phyloP scores from a whole-genome alignment of 2,797 vertebrate genomes.

The Eupleurogrammus muticus region DNA sequence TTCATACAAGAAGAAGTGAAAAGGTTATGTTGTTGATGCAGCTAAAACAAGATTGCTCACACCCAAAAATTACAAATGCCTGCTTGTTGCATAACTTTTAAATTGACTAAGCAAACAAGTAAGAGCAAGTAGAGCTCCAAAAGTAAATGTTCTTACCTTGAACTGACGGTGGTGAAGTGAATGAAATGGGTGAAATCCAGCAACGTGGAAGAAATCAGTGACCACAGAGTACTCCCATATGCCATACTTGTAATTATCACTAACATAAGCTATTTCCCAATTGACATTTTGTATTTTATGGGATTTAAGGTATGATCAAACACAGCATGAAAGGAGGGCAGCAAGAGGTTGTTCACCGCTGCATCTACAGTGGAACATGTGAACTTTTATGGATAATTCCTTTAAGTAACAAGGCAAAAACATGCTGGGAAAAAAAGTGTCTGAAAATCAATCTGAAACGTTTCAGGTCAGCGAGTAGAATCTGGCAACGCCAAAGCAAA shows the following conservation, averaged over 20 bases:
- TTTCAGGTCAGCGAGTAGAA: constrained; percentile 28
- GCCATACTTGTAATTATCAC: constrained; percentile 20
- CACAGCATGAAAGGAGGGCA: neutral
- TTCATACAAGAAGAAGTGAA: neutral
- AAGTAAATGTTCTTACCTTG: constrained; percentile 3
- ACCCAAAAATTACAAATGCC: neutral
- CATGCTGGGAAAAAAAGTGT: constrained; percentile 14
- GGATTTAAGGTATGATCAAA: constrained; percentile 19
- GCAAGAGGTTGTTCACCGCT: neutral
- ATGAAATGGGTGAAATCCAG: neutral
- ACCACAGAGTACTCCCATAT: constrained; percentile 32
- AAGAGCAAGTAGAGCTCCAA: constrained; percentile 2
- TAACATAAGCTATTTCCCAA: constrained; percentile 5
- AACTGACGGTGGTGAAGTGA: neutral
- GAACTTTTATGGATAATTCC: constrained; percentile 10
- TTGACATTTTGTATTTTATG: constrained; percentile 26
- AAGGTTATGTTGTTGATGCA: constrained; percentile 26
- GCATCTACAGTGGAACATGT: neutral
- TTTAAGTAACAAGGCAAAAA: constrained; percentile 26
- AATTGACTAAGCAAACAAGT: constrained; percentile 7
- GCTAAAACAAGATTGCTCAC: constrained; percentile 6
- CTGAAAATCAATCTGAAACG: constrained; percentile 32
- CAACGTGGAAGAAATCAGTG: constrained; percentile 22
- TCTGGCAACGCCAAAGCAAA: constrained; percentile 16
- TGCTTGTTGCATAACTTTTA: constrained; percentile 4